Conservation (phyloP, 2,888 invertebrate genomes). For the Axea sp. region DNA sequence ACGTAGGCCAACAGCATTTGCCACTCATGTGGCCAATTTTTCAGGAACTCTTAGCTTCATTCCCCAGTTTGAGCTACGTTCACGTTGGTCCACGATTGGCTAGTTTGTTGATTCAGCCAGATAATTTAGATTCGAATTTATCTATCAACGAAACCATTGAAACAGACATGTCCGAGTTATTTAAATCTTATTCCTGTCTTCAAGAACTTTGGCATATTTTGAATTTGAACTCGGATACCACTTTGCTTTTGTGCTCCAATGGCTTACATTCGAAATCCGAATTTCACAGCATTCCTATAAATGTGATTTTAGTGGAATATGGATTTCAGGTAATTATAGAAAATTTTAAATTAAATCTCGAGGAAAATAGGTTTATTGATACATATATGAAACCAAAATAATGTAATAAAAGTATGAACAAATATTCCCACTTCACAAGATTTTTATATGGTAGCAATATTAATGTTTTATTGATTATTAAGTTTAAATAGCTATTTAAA, state of each 20-base stretch:
- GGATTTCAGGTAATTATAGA: constrained; percentile 81
- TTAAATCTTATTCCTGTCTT: constrained; percentile 76
- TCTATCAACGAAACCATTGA: constrained; percentile 77
- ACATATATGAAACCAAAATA: too few species aligned
- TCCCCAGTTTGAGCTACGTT: constrained; percentile 81
- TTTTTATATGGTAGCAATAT: too few species aligned
- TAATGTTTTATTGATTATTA: too few species aligned
- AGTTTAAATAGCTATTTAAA: too few species aligned
- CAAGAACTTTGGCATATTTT: constrained; percentile 80
- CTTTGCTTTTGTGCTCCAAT: constrained; percentile 79
- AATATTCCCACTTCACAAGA: too few species aligned
- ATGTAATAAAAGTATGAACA: too few species aligned
- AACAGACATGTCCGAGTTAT: constrained; percentile 77
- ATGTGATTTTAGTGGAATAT: constrained; percentile 82
- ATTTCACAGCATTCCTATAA: constrained; percentile 80
- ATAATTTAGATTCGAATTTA: constrained; percentile 74
- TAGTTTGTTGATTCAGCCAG: constrained; percentile 80
- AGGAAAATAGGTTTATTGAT: too few species aligned
- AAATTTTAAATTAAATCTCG: too few species aligned
- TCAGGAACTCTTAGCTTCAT: constrained; percentile 81
- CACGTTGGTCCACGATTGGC: constrained; percentile 82
- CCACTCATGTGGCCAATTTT: constrained; percentile 81
- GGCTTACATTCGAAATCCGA: constrained; percentile 78
- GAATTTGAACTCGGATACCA: constrained; percentile 77
- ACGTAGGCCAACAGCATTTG: constrained; percentile 80